phyloP scores from a whole-genome alignment of 1,140 invertebrate species.

The Gonioctena quinquepunctata region DNA sequence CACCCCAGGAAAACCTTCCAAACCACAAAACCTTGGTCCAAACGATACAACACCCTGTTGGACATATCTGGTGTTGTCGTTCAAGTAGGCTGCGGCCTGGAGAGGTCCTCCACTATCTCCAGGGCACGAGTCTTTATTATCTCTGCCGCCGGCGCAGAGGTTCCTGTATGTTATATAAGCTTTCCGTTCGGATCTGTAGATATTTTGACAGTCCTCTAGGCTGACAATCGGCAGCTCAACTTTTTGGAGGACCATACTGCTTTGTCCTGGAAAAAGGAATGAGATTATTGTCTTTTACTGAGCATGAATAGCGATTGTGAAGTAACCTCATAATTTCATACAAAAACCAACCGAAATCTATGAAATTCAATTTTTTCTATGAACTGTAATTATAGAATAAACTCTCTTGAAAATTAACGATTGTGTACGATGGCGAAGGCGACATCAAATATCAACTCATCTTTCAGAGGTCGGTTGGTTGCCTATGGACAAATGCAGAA shows the following conservation, averaged over 20 bases:
- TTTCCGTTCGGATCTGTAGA: constrained; percentile 46
- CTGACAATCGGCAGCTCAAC: constrained; percentile 58
- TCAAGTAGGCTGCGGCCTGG: constrained; percentile 53
- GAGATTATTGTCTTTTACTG: too few relatives aligned
- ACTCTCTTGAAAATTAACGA: too few relatives aligned
- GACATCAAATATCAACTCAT: too few relatives aligned
- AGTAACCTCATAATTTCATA: too few relatives aligned
- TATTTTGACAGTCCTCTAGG: constrained; percentile 54
- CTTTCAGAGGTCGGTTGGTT: too few relatives aligned
- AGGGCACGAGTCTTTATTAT: constrained; percentile 55
- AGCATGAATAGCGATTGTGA: too few relatives aligned
- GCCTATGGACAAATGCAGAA: too few relatives aligned
- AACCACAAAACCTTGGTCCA: constrained; percentile 59
- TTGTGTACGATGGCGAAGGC: too few relatives aligned
- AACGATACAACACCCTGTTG: constrained; percentile 59
- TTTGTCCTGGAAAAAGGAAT: constrained; percentile 33
- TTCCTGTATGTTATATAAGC: constrained; percentile 58
- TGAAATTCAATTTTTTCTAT: too few relatives aligned
- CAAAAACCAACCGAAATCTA: too few relatives aligned
- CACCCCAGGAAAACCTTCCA: constrained; percentile 63
- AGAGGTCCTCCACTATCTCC: constrained; percentile 56
- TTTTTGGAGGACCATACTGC: constrained; percentile 58
- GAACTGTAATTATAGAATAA: too few relatives aligned
- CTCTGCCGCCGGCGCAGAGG: constrained; percentile 64
- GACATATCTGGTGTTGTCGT: constrained; percentile 37